A percentile compares a stretch with the other conserved stretches of the same genome.
Conservation (phyloP, 2,113 vertebrate genomes). For the Hyaena hyaena region DNA sequence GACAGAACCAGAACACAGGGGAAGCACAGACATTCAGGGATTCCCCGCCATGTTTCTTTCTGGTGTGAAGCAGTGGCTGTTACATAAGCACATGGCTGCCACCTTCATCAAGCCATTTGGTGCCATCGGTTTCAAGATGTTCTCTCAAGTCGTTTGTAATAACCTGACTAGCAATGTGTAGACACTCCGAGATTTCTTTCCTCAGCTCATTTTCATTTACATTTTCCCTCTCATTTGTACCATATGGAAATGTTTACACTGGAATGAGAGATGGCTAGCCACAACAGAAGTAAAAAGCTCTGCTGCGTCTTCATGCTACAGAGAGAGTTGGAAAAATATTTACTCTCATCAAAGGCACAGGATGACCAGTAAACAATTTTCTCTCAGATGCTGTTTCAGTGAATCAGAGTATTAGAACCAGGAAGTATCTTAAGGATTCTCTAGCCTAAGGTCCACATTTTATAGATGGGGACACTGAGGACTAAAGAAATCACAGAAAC, state of each 20-base stretch:
- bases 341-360: not conserved
- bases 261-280: not conserved
- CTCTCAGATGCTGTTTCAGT: not conserved
- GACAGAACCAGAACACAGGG: not conserved
- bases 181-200: not conserved
- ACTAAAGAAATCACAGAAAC: not conserved
- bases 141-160: not conserved
- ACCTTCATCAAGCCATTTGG: not conserved
- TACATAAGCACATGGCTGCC: not conserved
- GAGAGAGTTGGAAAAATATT: not conserved
- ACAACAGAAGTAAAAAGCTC: not conserved
- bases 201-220: not conserved
- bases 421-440: not conserved
- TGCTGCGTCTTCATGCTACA: not conserved
- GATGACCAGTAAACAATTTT: not conserved
- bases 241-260: not conserved
- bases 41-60: not conserved
- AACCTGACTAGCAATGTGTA: not conserved
- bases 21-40: not conserved
- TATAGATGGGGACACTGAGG: not conserved
- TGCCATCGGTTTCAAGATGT: rapidly evolving
- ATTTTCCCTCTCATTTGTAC: not conserved
- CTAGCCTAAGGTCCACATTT: not conserved
- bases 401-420: not conserved
- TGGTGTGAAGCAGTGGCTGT: not conserved